Percentiles rank a stretch among this genome's conserved stretches.
phyloP scores from a whole-genome alignment of 2,797 vertebrate species.

The Sciurus vulgaris region DNA sequence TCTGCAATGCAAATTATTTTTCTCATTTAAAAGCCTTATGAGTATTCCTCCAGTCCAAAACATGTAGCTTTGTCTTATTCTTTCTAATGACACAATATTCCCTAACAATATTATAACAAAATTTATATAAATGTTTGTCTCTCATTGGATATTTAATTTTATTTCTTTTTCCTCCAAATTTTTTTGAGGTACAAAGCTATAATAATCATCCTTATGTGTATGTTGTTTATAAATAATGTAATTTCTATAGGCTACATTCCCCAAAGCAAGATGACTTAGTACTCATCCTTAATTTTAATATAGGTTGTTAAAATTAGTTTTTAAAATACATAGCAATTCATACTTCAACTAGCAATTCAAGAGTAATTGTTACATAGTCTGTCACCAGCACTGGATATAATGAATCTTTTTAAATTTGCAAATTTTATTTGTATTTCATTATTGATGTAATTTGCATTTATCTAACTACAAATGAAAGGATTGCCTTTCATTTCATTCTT shows the following conservation, averaged over 20 bases:
- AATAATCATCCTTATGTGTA: neutral
- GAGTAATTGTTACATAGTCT: neutral
- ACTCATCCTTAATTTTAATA: conserved; percentile 12
- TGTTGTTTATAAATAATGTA: neutral
- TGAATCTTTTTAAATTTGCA: conserved; percentile 22
- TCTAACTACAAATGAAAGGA: neutral
- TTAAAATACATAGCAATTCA: neutral
- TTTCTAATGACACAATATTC: neutral
- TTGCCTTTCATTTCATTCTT: too few relatives aligned
- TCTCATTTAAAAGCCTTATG: conserved; percentile 27
- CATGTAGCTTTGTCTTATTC: neutral
- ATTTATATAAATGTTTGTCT: neutral
- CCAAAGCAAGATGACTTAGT: neutral
- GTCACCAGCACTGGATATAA: neutral
- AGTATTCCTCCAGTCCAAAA: neutral
- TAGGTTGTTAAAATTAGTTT: conserved; percentile 23
- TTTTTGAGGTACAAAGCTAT: neutral
- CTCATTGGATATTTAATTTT: neutral
- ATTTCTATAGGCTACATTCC: neutral
- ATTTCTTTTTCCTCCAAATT: neutral
- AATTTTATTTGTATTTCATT: conserved; percentile 27
- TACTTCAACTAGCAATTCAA: neutral
- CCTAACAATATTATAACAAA: conserved; percentile 20
- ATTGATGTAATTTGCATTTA: conserved; percentile 57
- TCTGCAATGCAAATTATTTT: neutral